phyloP scores from a whole-genome alignment of 2,797 vertebrate genomes.

The Danio choprae region DNA sequence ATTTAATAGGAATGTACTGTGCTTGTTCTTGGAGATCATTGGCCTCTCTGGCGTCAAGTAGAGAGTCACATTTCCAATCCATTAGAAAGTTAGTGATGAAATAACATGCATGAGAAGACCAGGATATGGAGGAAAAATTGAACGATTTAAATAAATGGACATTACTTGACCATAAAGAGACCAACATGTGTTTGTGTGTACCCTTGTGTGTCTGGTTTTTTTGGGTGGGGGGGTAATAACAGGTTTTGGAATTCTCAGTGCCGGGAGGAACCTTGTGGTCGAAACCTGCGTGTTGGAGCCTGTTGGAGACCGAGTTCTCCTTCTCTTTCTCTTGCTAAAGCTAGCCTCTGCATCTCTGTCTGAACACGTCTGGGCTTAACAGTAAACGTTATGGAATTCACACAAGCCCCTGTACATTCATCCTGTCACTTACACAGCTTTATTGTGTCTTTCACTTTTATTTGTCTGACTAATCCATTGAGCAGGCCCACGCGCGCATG shows the following conservation, averaged over 20 bases:
- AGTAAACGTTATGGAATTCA: conserved; percentile 74
- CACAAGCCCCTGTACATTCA: conserved; percentile 34
- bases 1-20: not conserved
- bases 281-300: conserved; percentile 80
- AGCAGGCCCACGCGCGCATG: conserved; percentile 10
- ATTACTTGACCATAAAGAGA: conserved; percentile 18
- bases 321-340: conserved; percentile 48
- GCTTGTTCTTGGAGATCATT: not conserved
- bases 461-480: conserved; percentile 37
- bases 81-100: conserved; percentile 7
- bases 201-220: conserved; percentile 66
- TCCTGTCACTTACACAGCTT: conserved; percentile 41
- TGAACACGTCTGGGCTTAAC: conserved; percentile 74
- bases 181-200: conserved; percentile 36
- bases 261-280: conserved; percentile 79
- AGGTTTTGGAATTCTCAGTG: conserved; percentile 78
- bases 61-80: not conserved
- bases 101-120: not conserved
- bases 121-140: not conserved
- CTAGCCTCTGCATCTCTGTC: conserved; percentile 65
- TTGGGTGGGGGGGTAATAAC: conserved; percentile 79
- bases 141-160: conserved; percentile 20
- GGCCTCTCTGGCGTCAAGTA: not conserved
- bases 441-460: conserved; percentile 46
- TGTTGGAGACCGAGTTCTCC: conserved; percentile 65